phyloP scores from a whole-genome alignment of 2,113 vertebrate species.

The Paralichthys olivaceus region DNA sequence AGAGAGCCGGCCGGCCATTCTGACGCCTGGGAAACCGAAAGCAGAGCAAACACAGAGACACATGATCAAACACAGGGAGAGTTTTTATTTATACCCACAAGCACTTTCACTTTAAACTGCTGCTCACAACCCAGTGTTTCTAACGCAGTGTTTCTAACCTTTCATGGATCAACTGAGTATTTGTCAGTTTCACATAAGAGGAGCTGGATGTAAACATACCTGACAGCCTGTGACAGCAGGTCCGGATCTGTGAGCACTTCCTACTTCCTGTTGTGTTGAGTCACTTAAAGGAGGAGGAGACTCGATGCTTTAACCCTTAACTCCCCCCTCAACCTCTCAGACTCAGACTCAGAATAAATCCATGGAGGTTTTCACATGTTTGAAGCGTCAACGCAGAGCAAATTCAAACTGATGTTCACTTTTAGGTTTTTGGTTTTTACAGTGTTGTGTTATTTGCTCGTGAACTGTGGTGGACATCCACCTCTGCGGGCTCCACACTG shows the following conservation, averaged over 20 bases:
- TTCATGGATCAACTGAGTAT: not conserved
- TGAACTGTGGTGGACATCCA: no score
- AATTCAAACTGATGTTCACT: not conserved
- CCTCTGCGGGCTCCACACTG: no score
- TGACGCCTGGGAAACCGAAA: slow-evolving; percentile 32
- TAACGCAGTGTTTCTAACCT: no score
- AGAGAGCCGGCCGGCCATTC: slow-evolving; percentile 68
- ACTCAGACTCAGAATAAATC: no score
- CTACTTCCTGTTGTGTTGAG: slow-evolving; percentile 65
- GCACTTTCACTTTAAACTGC: not conserved
- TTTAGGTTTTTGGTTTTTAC: no score
- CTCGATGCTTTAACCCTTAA: slow-evolving; percentile 58
- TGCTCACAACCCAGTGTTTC: not conserved
- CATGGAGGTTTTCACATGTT: not conserved
- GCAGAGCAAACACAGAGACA: slow-evolving; percentile 13
- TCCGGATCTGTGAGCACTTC: slow-evolving; percentile 39
- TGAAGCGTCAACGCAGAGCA: not conserved
- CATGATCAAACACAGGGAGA: not conserved
- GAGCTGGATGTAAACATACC: slow-evolving; percentile 30
- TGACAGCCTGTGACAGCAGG: slow-evolving; percentile 10
- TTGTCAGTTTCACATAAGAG: not conserved
- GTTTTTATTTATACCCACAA: not conserved
- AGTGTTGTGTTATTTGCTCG: no score
- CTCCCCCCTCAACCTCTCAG: not conserved
- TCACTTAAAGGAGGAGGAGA: slow-evolving; percentile 43